Evolutionary conservation across 1,140 invertebrate species (phyloP), one percentile per base, ranked within the genome.

Genomic region (Temnothorax nylanderi): DNA sequence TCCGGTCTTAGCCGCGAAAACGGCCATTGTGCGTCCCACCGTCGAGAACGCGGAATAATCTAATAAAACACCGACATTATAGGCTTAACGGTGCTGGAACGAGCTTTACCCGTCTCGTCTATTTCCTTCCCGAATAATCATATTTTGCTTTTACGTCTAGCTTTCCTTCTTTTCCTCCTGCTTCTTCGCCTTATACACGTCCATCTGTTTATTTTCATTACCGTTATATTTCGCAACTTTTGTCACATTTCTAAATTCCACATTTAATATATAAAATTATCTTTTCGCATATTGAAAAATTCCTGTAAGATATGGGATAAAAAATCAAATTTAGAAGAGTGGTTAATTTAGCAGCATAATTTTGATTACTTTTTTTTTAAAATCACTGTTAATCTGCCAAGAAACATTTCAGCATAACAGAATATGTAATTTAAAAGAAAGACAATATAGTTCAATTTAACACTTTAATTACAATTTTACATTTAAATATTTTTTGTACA

Each of bases 31-130:
- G 13, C 34, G 16, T 37, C 11, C 21, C 34, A 26, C 18, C 21
- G 62, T 26, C 64, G 65, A 44, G 78, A 82, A 72, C 6, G 49
- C 65, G 54, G 34, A 47, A 34, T 74, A 74, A 74, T 82, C 67
- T 74, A 82, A 72, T 82, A 71, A 82, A 82, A 82, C 78, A 82
- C 49, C 21, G 78, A 82, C 21, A 32, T 72, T 82, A 72, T 72
- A 44, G 65, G 65, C 64, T 71, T 81, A 72, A 82, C 71, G 47
- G 41, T 82, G 56, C 74, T 69, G 56, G 49, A 77, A 72, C 26
- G 54, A 75, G 86, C 69, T 90, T 87, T 80, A 18, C 34, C 41
- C 71, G 71, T 75, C 84, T 72, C 84, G 32, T 80, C 47, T 49
- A 67, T 69, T 41, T 10, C 13, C 44, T 81, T 26, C 6, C 3